Base-by-base conservation (phyloP, 2,797 vertebrate genomes). In the Ficedula albicollis region DNA sequence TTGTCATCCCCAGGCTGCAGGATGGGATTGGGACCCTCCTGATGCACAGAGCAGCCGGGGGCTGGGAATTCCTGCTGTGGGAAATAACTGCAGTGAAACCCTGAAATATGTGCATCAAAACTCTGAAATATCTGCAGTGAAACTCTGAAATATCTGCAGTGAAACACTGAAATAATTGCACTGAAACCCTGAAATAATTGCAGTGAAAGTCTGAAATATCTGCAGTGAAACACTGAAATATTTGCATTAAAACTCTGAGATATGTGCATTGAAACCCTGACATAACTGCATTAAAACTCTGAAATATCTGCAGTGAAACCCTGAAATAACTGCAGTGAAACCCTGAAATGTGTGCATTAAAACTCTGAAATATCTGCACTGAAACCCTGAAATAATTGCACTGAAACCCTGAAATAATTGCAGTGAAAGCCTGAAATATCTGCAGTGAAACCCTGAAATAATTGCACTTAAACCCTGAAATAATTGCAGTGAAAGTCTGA, bases 401-500 rank as follows among this genome's bases (percentile, higher is more conserved):
- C 0, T 54, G 8, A 3, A 66, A 48, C 29, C 3, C 59, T 32
- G 34, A 20, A 39, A 46, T 21, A 32, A n/a, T n/a, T 44, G 13
- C 21, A 15, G 0, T 54, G 8, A 3, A 66, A 48, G 29, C 3
- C 59, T 32, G 34, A 20, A 39, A 46, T 21, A 32, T 3, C 27
- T 52, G 15, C 27, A 41, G 15, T 17, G 15, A 15, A 68, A 38
- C 14, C 3, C 0, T 30, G 41, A 39, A 39, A 48, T 48, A 25
- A 29, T 10, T n/a, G 30, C 17, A 39, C 0, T 20, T 6, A 5
- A 25, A 51, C 10, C 0, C 13, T n/a, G 36, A 41, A 62, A 51
- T 11, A 21, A 5, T 15, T 51, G 34, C 19, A 51, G 0, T 51
- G 8, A 2, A 29, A 73, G 32, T 0, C 14, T 72, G 39, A 22